Conservation (phyloP, 2,888 invertebrate genomes). For the Dicyrtoma fusca region DNA sequence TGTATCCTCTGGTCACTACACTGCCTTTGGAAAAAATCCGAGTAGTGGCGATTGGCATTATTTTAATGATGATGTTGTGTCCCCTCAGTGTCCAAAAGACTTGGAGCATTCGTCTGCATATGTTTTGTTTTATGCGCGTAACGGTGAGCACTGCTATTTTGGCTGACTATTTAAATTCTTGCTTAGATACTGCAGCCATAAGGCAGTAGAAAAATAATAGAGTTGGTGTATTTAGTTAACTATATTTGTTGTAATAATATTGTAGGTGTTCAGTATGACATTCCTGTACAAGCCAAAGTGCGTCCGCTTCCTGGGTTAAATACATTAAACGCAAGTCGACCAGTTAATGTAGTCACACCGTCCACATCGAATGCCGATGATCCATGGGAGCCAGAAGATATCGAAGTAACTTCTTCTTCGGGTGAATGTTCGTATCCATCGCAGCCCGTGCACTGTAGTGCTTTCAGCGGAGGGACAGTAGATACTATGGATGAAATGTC, state of each 20-base stretch:
- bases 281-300: conserved; percentile 21
- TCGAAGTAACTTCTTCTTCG: conserved; percentile 7
- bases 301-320: conserved; percentile 20
- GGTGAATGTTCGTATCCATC: neutral
- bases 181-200: neutral
- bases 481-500: conserved; percentile 26
- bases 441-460: conserved; percentile 13
- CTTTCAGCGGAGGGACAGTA: conserved; percentile 11
- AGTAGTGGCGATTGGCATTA: conserved; percentile 66
- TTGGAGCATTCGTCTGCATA: conserved; percentile 68
- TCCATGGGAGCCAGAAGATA: conserved; percentile 20
- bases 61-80: conserved; percentile 67
- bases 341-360: conserved; percentile 9
- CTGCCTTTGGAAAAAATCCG: conserved; percentile 67
- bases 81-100: conserved; percentile 64
- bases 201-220: no score
- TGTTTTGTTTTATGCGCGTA: conserved; percentile 68
- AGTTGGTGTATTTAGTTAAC: no score
- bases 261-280: conserved; percentile 29
- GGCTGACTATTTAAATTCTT: no score
- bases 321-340: conserved; percentile 14
- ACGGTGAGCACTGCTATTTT: conserved; percentile 59
- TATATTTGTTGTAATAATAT: neutral
- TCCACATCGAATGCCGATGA: conserved; percentile 5
- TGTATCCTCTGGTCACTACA: conserved; percentile 68